A percentile compares a stretch with the other conserved stretches of the same genome.
phyloP scores from a whole-genome alignment of 2,888 invertebrate species.

The Tholera decimalis region DNA sequence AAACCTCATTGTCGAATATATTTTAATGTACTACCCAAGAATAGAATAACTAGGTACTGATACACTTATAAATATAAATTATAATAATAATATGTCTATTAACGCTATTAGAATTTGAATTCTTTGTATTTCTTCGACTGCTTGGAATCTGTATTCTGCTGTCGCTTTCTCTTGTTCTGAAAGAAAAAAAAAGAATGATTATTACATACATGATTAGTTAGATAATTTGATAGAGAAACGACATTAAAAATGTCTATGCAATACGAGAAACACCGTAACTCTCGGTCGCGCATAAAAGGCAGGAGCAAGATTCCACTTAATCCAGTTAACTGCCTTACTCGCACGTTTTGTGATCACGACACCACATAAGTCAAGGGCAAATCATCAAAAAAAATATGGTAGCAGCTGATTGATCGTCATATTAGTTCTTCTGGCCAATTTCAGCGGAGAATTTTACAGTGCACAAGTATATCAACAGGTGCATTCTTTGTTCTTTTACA shows the following conservation, averaged over 20 bases:
- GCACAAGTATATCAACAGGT: too few relatives aligned
- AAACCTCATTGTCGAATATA: conserved; percentile 35
- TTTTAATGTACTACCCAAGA: conserved; percentile 47
- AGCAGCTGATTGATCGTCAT: too few relatives aligned
- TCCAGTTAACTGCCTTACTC: neutral
- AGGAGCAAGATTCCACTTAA: neutral
- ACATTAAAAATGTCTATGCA: neutral
- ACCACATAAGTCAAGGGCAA: neutral
- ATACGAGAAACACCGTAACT: neutral
- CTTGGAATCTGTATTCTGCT: conserved; percentile 97
- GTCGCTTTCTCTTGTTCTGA: conserved; percentile 98
- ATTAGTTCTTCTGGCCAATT: too few relatives aligned
- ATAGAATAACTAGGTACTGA: conserved; percentile 49
- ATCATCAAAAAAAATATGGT: neutral
- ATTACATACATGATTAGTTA: neutral
- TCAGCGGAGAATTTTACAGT: too few relatives aligned
- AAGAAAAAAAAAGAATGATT: conserved; percentile 75
- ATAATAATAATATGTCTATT: conserved; percentile 59
- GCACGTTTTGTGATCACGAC: neutral
- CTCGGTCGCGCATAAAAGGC: neutral
- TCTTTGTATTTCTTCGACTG: conserved; percentile 99
- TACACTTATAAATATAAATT: conserved; percentile 63
- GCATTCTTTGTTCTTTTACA: too few relatives aligned
- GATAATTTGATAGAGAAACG: neutral
- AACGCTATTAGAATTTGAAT: conserved; percentile 96